These are phyloP conservation scores for Pithys albifrons DNA, from an alignment of 2,113 vertebrate species.

Conservation along the genomic window DNA sequence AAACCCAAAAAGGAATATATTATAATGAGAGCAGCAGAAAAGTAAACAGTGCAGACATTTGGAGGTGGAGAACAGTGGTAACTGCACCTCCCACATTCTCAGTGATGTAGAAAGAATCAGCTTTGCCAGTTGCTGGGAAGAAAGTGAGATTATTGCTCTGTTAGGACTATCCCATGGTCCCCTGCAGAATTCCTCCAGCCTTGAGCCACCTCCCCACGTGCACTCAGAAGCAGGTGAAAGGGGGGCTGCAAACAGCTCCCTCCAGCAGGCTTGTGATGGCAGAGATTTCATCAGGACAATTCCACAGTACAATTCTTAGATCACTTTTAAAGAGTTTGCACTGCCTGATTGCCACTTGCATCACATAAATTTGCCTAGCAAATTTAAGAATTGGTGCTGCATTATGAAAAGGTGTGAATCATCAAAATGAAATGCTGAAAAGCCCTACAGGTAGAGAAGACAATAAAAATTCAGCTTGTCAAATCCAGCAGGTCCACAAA, in stretches of 20 bases:
- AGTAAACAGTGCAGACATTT: not conserved
- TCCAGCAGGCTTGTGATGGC: not conserved
- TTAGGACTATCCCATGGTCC: not conserved
- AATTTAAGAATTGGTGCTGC: not conserved
- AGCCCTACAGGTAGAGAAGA: not conserved
- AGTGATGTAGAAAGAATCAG: not conserved
- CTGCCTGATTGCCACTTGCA: not conserved
- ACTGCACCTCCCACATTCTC: not conserved
- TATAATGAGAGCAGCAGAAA: not conserved
- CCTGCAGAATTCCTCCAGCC: not conserved
- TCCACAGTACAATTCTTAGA: not conserved
- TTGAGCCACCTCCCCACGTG: not conserved
- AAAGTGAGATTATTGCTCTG: not conserved
- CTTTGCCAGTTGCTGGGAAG: not conserved
- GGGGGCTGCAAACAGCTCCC: not conserved
- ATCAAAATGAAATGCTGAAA: not conserved
- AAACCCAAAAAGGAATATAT: not conserved
- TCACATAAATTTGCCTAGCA: not conserved
- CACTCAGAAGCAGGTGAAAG: not conserved
- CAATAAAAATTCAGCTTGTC: not conserved
- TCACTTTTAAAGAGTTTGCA: not conserved
- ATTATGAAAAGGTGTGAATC: not conserved
- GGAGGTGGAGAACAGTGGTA: not conserved
- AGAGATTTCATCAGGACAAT: not conserved
- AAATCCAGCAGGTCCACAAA: not conserved